Evolutionary conservation across 1,140 invertebrate genomes (phyloP).

Genomic region (Bombus impatiens): DNA sequence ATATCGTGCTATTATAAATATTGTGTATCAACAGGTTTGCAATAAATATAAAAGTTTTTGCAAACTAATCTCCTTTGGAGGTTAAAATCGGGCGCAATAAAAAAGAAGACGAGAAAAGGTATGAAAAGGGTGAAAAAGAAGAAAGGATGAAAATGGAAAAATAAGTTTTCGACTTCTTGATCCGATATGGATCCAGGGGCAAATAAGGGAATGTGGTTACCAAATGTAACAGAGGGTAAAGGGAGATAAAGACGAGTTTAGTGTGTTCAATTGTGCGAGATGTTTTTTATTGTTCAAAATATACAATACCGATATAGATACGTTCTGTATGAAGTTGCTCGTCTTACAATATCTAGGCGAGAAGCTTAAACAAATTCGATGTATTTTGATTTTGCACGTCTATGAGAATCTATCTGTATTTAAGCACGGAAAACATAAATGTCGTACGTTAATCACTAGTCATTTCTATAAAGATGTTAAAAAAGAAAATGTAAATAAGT

Average conservation of each 20-base stretch:
- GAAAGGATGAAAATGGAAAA: conserved; percentile 14
- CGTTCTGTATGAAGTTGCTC: conserved; percentile 19
- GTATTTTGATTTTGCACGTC: too few species aligned
- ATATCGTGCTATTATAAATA: too few species aligned
- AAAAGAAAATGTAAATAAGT: not conserved
- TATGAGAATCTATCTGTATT: too few species aligned
- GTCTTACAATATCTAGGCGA: not conserved
- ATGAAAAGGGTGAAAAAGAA: not conserved
- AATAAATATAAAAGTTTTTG: too few species aligned
- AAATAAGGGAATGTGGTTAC: conserved; percentile 14
- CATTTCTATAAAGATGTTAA: not conserved
- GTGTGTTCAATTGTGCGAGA: conserved; percentile 7
- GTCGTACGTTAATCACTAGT: too few species aligned
- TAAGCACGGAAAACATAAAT: too few species aligned
- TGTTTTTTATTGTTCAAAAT: conserved; percentile 38
- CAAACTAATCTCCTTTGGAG: too few species aligned
- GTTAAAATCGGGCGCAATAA: too few species aligned
- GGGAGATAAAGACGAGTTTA: not conserved
- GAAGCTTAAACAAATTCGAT: not conserved
- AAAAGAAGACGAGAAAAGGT: too few species aligned
- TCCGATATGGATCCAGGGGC: not conserved
- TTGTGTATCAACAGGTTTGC: too few species aligned
- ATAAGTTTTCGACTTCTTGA: too few species aligned
- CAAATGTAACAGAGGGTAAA: not conserved
- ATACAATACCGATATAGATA: not conserved